Evolutionary conservation across 1,140 invertebrate species (phyloP), one percentile per base, ranked within the genome.

Genomic region (Ceratoteleas bidentatus): DNA sequence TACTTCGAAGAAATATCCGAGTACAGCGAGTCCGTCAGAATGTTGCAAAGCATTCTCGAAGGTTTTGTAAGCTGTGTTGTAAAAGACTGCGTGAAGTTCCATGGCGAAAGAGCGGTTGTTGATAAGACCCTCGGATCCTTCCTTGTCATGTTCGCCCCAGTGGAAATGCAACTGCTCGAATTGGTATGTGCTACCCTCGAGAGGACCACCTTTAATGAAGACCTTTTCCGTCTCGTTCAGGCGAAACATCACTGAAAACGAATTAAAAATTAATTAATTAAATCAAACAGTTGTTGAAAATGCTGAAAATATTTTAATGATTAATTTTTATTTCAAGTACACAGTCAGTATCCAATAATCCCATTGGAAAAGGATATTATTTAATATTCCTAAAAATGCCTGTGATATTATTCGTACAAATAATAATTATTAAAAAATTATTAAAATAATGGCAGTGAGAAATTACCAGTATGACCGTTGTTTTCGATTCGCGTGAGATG

Each of bases 121-220:
- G 14, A 99, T 95, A 16, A 93, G 93, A 91, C 98, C 97, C 90
- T 99, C 98, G 0, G 96, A 97, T 32, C 98, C 98, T 53, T 94
- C 89, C 0, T 92, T 92, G 83, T 97, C 95, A 66, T 96, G 95
- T 49, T 94, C 93, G 0, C 97, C 97, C 95, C 95, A 95, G 85
- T 95, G 95, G 77, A 95, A 95, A 87, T 98, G 97, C 72, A 98
- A 91, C 84, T 98, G 97, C 16, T 93, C 93, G 80, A 98, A 96
- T 36, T 94, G 89, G 85, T 97, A 98, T 0, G 81, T 87, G 16
- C 92, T 91, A 0, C 93, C 92, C 0, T 93, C 88, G 6, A 96
- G 91, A 0, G 96, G 96, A 0, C 96, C 96, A 8, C 94, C 95
- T 6, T 90, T 89, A 15, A 96, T 91, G 2, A 82, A 89, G 0